Evolutionary conservation across 2,113 vertebrate genomes (phyloP).

Genomic region (cat (Felis catus)): F.catus_Fca126_mat1.0 CM031419.1:151967501-151968000

Average conservation of each 20-base stretch:
- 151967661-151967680: not conserved
- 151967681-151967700: not conserved
- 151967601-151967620: slow-evolving; percentile 29
- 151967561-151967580: not conserved
- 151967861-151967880: slow-evolving; percentile 35
- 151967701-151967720: slow-evolving; percentile 12
- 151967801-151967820: slow-evolving; percentile 35
- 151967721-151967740: not conserved
- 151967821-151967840: not conserved
- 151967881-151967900: not conserved
- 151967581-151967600: slow-evolving; percentile 44
- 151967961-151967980: slow-evolving; percentile 76
- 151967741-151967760: slow-evolving; percentile 7
- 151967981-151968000: slow-evolving; percentile 40
- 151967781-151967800: not conserved
- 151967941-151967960: slow-evolving; percentile 75
- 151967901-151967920: slow-evolving; percentile 59
- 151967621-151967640: slow-evolving; percentile 43
- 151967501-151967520: not conserved
- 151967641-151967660: not conserved
- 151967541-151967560: slow-evolving; percentile 42
- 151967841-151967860: slow-evolving; percentile 47
- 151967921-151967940: slow-evolving; percentile 67
- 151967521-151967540: not conserved
- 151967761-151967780: slow-evolving; percentile 12